phyloP scores from a whole-genome alignment of 2,113 vertebrate species.

The Mus pahari region DNA sequence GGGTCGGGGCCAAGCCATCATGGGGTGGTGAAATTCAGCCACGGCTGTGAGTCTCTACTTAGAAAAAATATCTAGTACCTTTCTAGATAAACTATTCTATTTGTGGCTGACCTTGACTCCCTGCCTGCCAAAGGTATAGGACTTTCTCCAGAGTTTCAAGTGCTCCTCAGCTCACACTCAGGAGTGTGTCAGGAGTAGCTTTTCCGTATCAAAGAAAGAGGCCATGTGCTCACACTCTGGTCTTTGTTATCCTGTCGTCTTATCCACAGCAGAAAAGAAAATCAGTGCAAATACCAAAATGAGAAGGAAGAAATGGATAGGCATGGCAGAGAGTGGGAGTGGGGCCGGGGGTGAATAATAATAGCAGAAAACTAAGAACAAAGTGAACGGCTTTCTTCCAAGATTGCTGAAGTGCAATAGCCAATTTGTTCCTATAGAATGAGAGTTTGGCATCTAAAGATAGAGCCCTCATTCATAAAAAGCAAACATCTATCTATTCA shows the following conservation, averaged over 20 bases:
- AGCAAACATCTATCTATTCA: neutral
- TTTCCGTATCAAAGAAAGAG: neutral
- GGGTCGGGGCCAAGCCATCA: neutral
- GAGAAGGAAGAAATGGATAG: neutral
- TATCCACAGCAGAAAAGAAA: slow-evolving; percentile 30
- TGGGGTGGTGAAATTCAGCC: neutral
- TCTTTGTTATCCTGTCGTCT: neutral
- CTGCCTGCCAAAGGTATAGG: neutral
- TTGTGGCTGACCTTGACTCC: neutral
- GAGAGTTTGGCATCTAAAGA: neutral
- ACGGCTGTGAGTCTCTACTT: neutral
- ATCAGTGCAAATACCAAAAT: neutral
- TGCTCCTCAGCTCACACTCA: neutral
- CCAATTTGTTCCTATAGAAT: neutral
- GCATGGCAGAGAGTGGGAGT: neutral
- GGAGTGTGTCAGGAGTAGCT: neutral
- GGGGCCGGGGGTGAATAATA: neutral
- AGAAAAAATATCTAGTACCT: neutral
- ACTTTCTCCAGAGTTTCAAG: neutral
- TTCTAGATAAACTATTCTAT: neutral
- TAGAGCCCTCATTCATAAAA: neutral
- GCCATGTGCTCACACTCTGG: neutral
- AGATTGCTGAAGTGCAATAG: neutral
- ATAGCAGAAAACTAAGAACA: neutral
- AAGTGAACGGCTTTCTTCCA: neutral